Percentiles rank a stretch among this genome's conserved stretches.
These are phyloP conservation scores for Distichodus sexfasciatus DNA, from an alignment of 2,797 vertebrate genomes.

Conservation along the genomic window DNA sequence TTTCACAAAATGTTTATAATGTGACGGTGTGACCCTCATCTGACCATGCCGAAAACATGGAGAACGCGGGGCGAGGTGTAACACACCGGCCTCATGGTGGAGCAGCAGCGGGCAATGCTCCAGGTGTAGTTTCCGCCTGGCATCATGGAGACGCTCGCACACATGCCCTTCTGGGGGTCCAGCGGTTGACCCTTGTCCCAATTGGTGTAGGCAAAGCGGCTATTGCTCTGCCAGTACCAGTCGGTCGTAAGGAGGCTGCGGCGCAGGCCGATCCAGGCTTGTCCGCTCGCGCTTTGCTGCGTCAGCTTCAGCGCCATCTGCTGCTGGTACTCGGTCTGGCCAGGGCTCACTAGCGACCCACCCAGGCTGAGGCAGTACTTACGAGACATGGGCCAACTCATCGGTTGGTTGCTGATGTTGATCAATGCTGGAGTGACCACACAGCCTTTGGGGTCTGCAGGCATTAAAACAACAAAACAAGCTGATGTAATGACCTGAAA, in stretches of 20 bases:
- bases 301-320: neutral
- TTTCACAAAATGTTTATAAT: too few species aligned
- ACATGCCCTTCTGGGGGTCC: slow-evolving; percentile 43
- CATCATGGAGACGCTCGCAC: slow-evolving; percentile 51
- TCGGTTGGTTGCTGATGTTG: neutral
- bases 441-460: slow-evolving; percentile 65
- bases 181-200: slow-evolving; percentile 60
- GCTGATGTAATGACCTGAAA: too few species aligned
- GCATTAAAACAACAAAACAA: neutral
- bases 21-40: neutral
- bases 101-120: slow-evolving; percentile 62
- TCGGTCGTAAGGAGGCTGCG: slow-evolving; percentile 49
- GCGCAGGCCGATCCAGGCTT: slow-evolving; percentile 69
- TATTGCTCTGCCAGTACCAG: slow-evolving; percentile 66
- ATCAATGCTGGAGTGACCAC: slow-evolving; percentile 17
- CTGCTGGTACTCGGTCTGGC: accelerated
- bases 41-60: neutral
- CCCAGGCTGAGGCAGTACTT: slow-evolving; percentile 9
- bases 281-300: accelerated
- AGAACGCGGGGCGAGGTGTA: slow-evolving; percentile 10
- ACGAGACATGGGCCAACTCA: slow-evolving; percentile 58
- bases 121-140: slow-evolving; percentile 32
- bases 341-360: slow-evolving; percentile 54
- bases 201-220: neutral
- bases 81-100: slow-evolving; percentile 57